Conservation (phyloP, 1,140 invertebrate species). For the Nasonia longicornis region DNA sequence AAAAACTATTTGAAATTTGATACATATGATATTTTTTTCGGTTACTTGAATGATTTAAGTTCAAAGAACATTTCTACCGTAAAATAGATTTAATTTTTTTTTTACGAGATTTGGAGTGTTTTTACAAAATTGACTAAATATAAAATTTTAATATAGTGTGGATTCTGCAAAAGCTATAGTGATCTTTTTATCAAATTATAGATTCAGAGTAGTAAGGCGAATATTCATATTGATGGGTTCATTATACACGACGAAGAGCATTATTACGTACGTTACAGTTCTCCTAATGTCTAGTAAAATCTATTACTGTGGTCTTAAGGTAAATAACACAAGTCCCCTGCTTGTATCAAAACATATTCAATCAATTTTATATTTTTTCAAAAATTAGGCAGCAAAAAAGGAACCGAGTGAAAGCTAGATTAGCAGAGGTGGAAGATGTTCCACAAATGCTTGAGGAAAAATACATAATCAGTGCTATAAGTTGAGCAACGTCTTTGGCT, state of each 20-base stretch:
- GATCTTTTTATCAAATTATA: slow-evolving; percentile 59
- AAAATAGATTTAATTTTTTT: no score
- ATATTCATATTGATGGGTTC: slow-evolving; percentile 86
- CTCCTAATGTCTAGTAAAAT: slow-evolving; percentile 84
- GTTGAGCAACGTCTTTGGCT: slow-evolving; percentile 80
- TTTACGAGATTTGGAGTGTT: no score
- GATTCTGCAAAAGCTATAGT: neutral
- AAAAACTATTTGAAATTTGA: no score
- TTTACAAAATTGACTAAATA: no score
- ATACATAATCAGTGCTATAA: slow-evolving; percentile 80
- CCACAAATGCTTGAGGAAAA: slow-evolving; percentile 79
- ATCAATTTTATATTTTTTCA: slow-evolving; percentile 32
- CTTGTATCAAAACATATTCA: slow-evolving; percentile 64
- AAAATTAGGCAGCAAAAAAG: slow-evolving; percentile 73
- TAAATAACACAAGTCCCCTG: slow-evolving; percentile 62
- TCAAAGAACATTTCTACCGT: no score
- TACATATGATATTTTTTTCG: no score
- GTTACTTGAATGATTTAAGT: no score
- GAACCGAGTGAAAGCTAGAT: slow-evolving; percentile 76
- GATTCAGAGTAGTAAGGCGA: slow-evolving; percentile 86
- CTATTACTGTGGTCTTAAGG: slow-evolving; percentile 68
- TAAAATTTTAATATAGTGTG: no score
- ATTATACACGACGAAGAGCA: slow-evolving; percentile 86
- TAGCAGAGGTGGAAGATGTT: slow-evolving; percentile 84
- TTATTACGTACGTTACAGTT: slow-evolving; percentile 92